Percentiles rank a stretch among this genome's conserved stretches.
Conservation (phyloP, 2,797 vertebrate genomes). For the Neoniphon sammara region DNA sequence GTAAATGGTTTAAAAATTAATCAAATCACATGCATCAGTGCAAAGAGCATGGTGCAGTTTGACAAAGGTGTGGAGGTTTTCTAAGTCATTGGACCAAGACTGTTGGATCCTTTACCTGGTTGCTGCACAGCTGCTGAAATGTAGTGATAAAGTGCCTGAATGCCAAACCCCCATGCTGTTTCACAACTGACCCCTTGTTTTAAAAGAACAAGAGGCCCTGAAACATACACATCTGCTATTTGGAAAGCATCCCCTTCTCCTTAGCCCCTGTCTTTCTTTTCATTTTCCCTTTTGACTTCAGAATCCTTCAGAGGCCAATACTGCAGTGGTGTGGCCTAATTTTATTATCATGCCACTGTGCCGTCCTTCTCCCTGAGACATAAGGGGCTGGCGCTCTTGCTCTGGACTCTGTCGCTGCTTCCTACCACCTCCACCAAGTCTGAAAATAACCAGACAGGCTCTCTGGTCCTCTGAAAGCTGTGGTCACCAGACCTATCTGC, state of each 20-base stretch:
- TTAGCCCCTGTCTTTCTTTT: background rate
- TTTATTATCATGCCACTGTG: conserved; percentile 53
- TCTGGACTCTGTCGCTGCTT: conserved; percentile 61
- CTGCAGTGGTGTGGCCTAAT: conserved; percentile 53
- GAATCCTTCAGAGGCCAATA: conserved; percentile 24
- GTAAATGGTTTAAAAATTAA: too few species aligned
- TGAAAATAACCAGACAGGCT: conserved; percentile 75
- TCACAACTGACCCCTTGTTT: conserved; percentile 9
- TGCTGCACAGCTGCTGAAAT: conserved; percentile 21
- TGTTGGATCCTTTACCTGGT: background rate
- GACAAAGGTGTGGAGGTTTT: background rate
- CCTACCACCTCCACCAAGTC: conserved; percentile 53
- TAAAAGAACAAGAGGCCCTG: conserved; percentile 24
- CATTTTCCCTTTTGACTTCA: conserved; percentile 1
- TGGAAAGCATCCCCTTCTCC: conserved; percentile 32
- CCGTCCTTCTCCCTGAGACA: conserved; percentile 36
- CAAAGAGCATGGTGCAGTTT: too few species aligned
- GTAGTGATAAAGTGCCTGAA: conserved; percentile 32
- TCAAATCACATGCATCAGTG: too few species aligned
- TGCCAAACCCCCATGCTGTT: conserved; percentile 38
- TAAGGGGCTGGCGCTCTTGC: conserved; percentile 60
- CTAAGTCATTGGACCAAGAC: background rate
- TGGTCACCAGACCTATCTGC: conserved; percentile 74
- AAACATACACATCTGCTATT: conserved; percentile 31
- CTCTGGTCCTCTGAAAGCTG: conserved; percentile 43